Base-by-base conservation (phyloP, 2,888 invertebrate species). In the Caenorhabditis sp. region DNA sequence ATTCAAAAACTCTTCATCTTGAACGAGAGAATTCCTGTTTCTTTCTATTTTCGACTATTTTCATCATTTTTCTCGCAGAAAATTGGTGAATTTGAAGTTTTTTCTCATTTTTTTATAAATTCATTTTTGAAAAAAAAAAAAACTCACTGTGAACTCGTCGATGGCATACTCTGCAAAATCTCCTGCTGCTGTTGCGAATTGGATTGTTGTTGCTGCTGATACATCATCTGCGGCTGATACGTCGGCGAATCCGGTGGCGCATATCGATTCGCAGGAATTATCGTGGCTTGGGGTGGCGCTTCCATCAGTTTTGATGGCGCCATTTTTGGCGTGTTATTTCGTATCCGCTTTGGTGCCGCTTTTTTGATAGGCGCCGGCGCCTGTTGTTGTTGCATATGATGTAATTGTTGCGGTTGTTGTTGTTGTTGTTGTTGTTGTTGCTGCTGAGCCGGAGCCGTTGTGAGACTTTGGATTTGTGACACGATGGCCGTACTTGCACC, bases 161-260 rank as follows among this genome's bases (percentile, higher is more conserved):
- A 56, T 27, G 56, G 62, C 36, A 70, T 26, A 36, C 7, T 43
- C 17, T 43, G 43, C 43, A 43, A 36, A 5, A 43, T 57, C 36
- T 53, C 61, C 23, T 70, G 58, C 17, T 69, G 62, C 8, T 58
- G 31, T n/a, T n/a, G n/a, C n/a, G 65, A 57, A 10, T 59, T 54
- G 10, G 52, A 53, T 17, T n/a, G n/a, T n/a, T n/a, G n/a, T n/a
- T n/a, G n/a, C n/a, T n/a, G n/a, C 31, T 70, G 59, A 8, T 63
- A 56, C 0, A 50, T 54, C 36, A 67, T 60, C 20, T 36, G 59
- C 8, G 58, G 65, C 49, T 65, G 62, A 0, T 65, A 56, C 58
- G 60, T 66, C 23, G 62, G 25, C 23, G 65, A 63, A 26, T 63
- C 70, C 7, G 66, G 56, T 63, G 58, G 54, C 17, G 14, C 66